Conservation (phyloP, 2,113 vertebrate genomes). For the Dromiciops gliroides region DNA sequence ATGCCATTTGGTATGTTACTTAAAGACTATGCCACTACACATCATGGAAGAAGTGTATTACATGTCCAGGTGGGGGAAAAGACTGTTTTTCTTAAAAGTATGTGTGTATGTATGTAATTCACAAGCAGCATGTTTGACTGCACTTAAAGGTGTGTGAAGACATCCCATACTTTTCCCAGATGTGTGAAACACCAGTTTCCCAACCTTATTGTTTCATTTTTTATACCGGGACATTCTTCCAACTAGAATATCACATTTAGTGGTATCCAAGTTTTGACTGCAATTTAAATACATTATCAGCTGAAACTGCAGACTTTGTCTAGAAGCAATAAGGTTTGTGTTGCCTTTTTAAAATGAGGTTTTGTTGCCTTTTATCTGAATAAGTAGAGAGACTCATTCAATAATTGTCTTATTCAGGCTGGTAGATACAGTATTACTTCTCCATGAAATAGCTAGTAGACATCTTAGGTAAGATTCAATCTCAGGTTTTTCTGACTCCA, state of each 20-base stretch:
- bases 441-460: neutral
- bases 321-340: conserved; percentile 19
- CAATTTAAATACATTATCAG: conserved; percentile 48
- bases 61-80: conserved; percentile 3
- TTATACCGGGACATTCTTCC: conserved; percentile 4
- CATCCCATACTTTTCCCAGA: conserved; percentile 11
- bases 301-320: neutral
- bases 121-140: conserved; percentile 26
- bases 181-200: conserved; percentile 13
- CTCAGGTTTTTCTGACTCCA: neutral
- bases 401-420: conserved; percentile 35
- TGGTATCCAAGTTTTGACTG: neutral
- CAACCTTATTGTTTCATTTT: neutral
- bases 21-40: conserved; percentile 32
- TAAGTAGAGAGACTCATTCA: conserved; percentile 28
- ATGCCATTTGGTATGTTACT: neutral
- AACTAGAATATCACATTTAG: neutral
- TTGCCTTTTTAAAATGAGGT: conserved; percentile 36
- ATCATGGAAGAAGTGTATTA: neutral
- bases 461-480: neutral
- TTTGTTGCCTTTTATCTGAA: conserved; percentile 21
- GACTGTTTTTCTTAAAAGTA: conserved; percentile 43
- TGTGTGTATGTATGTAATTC: neutral
- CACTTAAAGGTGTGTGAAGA: conserved; percentile 6
- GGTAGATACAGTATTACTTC: conserved; percentile 5